Conservation (phyloP, 2,797 vertebrate species). For the Pseudochromis fuscus region DNA sequence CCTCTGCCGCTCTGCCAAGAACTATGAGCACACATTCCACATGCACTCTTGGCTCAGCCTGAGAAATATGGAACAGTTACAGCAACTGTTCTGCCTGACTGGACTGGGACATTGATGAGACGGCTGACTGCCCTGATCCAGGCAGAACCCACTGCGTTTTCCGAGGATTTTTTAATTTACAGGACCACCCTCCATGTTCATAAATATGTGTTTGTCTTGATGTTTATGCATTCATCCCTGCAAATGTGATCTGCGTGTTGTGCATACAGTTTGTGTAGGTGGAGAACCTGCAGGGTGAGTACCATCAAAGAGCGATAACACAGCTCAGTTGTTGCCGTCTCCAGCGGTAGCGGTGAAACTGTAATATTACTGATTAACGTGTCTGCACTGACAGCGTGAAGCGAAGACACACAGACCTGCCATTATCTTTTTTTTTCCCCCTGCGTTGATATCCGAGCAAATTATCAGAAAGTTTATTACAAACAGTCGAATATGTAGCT, state of each 20-base stretch:
- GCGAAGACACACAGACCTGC: constrained; percentile 9
- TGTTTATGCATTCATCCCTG: constrained; percentile 12
- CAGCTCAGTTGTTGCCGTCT: constrained; percentile 25
- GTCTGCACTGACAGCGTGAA: constrained; percentile 28
- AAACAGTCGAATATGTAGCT: constrained; percentile 24
- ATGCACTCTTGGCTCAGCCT: constrained; percentile 61
- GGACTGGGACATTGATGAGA: constrained; percentile 69
- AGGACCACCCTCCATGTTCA: constrained; percentile 7
- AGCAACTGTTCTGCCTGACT: constrained; percentile 72
- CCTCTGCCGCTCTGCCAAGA: constrained; percentile 51
- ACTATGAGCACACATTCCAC: constrained; percentile 58
- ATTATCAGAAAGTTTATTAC: constrained; percentile 21
- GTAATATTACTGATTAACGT: constrained; percentile 48
- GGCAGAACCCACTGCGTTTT: constrained; percentile 44
- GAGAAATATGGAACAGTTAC: constrained; percentile 65
- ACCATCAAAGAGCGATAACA: constrained; percentile 27
- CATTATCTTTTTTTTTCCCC: constrained; percentile 41
- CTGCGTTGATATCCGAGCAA: constrained; percentile 9
- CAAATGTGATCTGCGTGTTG: constrained; percentile 16
- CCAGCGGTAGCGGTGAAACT: constrained; percentile 6
- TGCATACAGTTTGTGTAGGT: constrained; percentile 47
- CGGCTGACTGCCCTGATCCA: constrained; percentile 61
- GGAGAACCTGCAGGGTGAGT: constrained; percentile 44
- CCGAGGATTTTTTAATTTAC: constrained; percentile 49
- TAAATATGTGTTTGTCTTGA: constrained; percentile 24